Base-by-base conservation (phyloP, 2,113 vertebrate genomes). In the Rhodinocichla rosea region DNA sequence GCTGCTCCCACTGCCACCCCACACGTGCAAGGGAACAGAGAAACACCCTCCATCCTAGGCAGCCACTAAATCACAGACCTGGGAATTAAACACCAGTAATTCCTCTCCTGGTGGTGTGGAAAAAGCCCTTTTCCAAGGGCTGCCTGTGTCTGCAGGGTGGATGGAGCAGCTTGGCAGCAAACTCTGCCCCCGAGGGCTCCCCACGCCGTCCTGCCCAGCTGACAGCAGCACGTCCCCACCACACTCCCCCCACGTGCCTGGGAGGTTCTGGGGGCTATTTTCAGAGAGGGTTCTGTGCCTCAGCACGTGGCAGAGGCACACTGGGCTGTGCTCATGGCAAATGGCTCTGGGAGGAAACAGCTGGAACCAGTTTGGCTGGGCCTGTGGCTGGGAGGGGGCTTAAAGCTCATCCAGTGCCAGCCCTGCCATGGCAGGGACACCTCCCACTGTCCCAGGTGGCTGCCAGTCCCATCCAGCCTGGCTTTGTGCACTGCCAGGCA, bases 11-110 rank as follows among this genome's bases (percentile, higher is more conserved):
- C 42, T 74, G 28, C 81, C 50, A 49, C 13, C 40, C 27, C 1
- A 1, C 18, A 5, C 0, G 0, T 17, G 37, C 24, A 21, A 26
- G 42, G 42, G 57, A 30, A 44, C 0, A 26, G 22, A 70, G 67
- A 55, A 71, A 81, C 7, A 8, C 7, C 3, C 40, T 42, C 55
- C n/a, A 7, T 9, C 44, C 52, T 4, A 8, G 5, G 1, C 16
- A 55, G 53, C 7, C 81, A 18, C 47, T 2, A 45, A 59, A 30
- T 6, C 27, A 55, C 39, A 52, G 62, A 30, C 6, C n/a, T 42
- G 70, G 62, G 35, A 33, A 13, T 24, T 24, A 16, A 82, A 42
- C 57, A 62, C 17, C 69, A 40, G 1, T 2, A 40, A 7, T 67
- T 60, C 60, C 32, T 40, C 44, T 90, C 17, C 56, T 3, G 2